Percentiles rank a stretch among this genome's conserved stretches.
phyloP scores from a whole-genome alignment of 2,888 invertebrate species.

The Lepidocyrtinus sp. region DNA sequence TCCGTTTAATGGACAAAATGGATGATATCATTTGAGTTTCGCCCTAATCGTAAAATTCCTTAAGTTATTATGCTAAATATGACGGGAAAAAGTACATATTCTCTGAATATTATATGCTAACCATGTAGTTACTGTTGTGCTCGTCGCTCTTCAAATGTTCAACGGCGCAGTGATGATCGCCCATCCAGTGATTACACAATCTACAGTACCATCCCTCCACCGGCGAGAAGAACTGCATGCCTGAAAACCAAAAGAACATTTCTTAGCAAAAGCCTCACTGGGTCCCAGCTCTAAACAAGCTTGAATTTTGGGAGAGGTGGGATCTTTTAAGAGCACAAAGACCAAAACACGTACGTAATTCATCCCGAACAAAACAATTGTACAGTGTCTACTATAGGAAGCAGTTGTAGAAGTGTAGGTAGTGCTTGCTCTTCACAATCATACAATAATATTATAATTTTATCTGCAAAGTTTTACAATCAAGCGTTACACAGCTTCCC shows the following conservation, averaged over 20 bases:
- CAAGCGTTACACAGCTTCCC: constrained; percentile 51
- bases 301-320: constrained; percentile 50
- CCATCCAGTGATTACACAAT: constrained; percentile 89
- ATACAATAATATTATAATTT: constrained; percentile 46
- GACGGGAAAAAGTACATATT: neutral
- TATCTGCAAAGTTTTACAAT: constrained; percentile 52
- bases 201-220: constrained; percentile 93
- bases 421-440: too few relatives aligned
- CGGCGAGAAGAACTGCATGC: constrained; percentile 89
- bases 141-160: constrained; percentile 85
- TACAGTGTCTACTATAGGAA: constrained; percentile 55
- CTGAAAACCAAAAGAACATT: constrained; percentile 73
- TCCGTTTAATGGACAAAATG: too few relatives aligned
- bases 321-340: constrained; percentile 58
- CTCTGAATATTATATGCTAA: constrained; percentile 73
- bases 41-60: constrained; percentile 55
- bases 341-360: constrained; percentile 53
- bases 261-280: neutral
- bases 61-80: constrained; percentile 41
- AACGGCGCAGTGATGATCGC: constrained; percentile 90
- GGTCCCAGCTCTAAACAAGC: neutral
- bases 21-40: too few relatives aligned
- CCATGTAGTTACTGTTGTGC: constrained; percentile 86
- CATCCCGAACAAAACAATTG: constrained; percentile 59
- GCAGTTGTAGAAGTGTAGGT: constrained; percentile 53